Conservation (phyloP, 2,797 vertebrate genomes). For the Diplodus puntazzo region DNA sequence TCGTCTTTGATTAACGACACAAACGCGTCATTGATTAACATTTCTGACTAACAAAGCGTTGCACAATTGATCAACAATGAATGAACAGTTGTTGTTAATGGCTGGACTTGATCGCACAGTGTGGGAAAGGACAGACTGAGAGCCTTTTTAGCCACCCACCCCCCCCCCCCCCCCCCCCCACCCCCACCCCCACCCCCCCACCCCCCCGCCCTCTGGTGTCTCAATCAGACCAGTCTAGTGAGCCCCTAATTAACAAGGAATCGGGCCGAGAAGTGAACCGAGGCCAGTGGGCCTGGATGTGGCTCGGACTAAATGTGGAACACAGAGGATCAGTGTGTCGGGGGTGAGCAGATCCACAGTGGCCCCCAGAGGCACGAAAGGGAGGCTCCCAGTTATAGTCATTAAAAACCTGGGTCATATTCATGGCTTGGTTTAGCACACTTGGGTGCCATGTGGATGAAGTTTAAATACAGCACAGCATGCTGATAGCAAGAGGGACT, state of each 20-base stretch:
- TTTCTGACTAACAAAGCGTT: constrained; percentile 52
- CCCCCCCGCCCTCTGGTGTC: constrained; percentile 23
- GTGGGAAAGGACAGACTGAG: constrained; percentile 74
- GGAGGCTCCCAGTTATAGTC: constrained; percentile 40
- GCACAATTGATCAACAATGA: constrained; percentile 51
- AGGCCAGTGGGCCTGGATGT: constrained; percentile 54
- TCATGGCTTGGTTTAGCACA: constrained; percentile 27
- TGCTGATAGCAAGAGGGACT: constrained; percentile 14
- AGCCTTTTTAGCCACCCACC: constrained; percentile 53
- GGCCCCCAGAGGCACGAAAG: constrained; percentile 35
- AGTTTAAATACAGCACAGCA: constrained; percentile 34
- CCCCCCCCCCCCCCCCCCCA: not conserved
- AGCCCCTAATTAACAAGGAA: constrained; percentile 76
- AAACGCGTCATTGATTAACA: constrained; percentile 63
- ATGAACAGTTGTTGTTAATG: constrained; percentile 64
- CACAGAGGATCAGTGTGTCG: constrained; percentile 70
- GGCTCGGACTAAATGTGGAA: constrained; percentile 54
- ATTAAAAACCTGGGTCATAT: constrained; percentile 49
- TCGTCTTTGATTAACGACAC: constrained; percentile 52
- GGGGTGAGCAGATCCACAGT: constrained; percentile 33
- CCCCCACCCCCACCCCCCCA: not conserved
- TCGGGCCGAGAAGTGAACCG: constrained; percentile 58
- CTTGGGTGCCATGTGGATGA: constrained; percentile 29
- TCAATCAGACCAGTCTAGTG: constrained; percentile 50
- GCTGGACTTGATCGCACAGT: constrained; percentile 50